phyloP scores from a whole-genome alignment of 2,888 invertebrate species.

The Hemicrepidius hirtus region DNA sequence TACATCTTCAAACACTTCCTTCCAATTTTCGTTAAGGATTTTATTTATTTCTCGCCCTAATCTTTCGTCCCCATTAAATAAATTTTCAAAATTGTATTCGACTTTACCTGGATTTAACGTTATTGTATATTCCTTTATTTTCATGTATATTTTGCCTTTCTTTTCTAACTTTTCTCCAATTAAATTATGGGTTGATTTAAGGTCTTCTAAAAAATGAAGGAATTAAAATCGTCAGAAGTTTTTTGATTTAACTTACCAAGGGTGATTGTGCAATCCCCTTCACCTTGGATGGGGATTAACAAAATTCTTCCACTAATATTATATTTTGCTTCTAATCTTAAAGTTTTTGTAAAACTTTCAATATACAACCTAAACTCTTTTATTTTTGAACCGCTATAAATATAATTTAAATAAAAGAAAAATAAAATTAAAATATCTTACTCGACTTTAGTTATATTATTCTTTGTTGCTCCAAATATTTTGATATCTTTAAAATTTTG shows the following conservation, averaged over 20 bases:
- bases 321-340: conserved; percentile 80
- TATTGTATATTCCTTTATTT: conserved; percentile 78
- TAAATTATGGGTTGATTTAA: conserved; percentile 78
- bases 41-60: conserved; percentile 65
- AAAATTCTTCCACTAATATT: conserved; percentile 80
- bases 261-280: conserved; percentile 79
- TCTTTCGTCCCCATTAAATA: conserved; percentile 71
- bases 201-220: conserved; percentile 75
- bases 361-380: conserved; percentile 71
- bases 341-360: conserved; percentile 73
- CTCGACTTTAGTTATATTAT: conserved; percentile 76
- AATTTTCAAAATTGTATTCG: conserved; percentile 78
- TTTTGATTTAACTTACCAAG: conserved; percentile 71
- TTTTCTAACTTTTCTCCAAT: conserved; percentile 77
- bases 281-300: conserved; percentile 78
- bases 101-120: conserved; percentile 79
- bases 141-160: conserved; percentile 79
- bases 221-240: neutral
- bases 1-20: conserved; percentile 69
- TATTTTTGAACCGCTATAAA: conserved; percentile 19
- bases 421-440: conserved; percentile 63
- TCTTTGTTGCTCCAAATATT: conserved; percentile 77
- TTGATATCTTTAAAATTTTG: conserved; percentile 81
- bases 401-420: too few species aligned
- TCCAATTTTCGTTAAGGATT: conserved; percentile 70